phyloP scores from a whole-genome alignment of 2,888 invertebrate species.

The Orthonychiurus folsomi region DNA sequence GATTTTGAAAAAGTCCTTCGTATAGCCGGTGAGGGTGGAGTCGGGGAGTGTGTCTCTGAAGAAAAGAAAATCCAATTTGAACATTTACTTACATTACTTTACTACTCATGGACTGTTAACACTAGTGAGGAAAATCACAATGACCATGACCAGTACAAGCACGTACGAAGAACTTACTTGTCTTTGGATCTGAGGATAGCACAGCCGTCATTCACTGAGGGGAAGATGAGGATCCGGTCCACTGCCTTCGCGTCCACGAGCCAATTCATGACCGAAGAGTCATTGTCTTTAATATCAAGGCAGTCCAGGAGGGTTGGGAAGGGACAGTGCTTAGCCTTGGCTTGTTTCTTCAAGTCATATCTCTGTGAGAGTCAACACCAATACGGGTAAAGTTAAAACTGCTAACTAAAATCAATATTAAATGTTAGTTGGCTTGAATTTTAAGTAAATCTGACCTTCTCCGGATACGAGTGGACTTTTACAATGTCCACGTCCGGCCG shows the following conservation, averaged over 20 bases:
- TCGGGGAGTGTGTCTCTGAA: no score
- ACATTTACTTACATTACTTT: no score
- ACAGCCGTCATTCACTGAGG: conserved; percentile 12
- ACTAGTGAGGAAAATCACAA: conserved; percentile 4
- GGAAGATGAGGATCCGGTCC: conserved; percentile 17
- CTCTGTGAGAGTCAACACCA: not conserved
- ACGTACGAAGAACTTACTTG: not conserved
- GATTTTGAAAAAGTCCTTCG: not conserved
- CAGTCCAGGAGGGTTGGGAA: conserved; percentile 15
- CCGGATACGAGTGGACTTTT: no score
- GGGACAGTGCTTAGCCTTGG: not conserved
- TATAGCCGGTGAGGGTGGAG: no score
- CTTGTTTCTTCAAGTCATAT: not conserved
- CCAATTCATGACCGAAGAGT: conserved; percentile 21
- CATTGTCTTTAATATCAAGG: conserved; percentile 17
- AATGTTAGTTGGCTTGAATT: no score
- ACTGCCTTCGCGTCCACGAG: conserved; percentile 11
- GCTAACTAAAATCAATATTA: no score
- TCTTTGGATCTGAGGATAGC: conserved; percentile 3
- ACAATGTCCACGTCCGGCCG: no score
- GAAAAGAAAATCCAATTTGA: no score
- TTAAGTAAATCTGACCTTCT: no score
- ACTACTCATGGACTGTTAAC: no score
- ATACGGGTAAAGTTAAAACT: not conserved
- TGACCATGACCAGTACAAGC: conserved; percentile 4